These are phyloP conservation scores for Lophochroa leadbeateri DNA, from an alignment of 2,113 vertebrate genomes.

Conservation along the genomic window DNA sequence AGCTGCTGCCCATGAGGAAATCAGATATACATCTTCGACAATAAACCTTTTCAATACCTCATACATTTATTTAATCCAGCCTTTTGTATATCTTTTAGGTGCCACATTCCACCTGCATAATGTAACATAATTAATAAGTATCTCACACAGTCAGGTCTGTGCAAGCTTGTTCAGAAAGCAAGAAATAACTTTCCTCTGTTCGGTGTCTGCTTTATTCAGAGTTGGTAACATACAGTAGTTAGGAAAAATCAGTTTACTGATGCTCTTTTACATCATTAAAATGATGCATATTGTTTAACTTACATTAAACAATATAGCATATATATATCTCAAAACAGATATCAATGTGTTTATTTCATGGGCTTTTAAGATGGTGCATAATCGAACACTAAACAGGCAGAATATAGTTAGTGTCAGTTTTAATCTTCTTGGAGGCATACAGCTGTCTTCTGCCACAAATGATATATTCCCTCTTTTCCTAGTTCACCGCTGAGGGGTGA, in stretches of 20 bases:
- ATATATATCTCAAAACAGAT: neutral
- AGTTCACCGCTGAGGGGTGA: neutral
- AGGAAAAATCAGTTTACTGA: neutral
- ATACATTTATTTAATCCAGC: neutral
- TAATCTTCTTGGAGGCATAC: neutral
- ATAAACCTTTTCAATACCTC: neutral
- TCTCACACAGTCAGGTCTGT: neutral
- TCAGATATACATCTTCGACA: neutral
- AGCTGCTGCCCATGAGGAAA: neutral
- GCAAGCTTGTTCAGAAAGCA: neutral
- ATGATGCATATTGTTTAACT: neutral
- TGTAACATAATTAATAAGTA: neutral
- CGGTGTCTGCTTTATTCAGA: neutral
- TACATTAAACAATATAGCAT: neutral
- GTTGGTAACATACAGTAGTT: neutral
- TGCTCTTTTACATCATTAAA: neutral
- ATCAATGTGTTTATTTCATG: neutral
- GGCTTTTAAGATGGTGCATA: neutral
- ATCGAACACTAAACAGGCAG: neutral
- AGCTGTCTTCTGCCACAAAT: conserved; percentile 48
- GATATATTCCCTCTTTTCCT: neutral
- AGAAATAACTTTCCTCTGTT: neutral
- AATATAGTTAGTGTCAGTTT: neutral
- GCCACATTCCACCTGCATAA: neutral
- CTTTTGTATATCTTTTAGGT: neutral